Evolutionary conservation across 2,888 invertebrate genomes (phyloP), one percentile per base, ranked within the genome.

Genomic region (Xanthostigma xanthostigma): DNA sequence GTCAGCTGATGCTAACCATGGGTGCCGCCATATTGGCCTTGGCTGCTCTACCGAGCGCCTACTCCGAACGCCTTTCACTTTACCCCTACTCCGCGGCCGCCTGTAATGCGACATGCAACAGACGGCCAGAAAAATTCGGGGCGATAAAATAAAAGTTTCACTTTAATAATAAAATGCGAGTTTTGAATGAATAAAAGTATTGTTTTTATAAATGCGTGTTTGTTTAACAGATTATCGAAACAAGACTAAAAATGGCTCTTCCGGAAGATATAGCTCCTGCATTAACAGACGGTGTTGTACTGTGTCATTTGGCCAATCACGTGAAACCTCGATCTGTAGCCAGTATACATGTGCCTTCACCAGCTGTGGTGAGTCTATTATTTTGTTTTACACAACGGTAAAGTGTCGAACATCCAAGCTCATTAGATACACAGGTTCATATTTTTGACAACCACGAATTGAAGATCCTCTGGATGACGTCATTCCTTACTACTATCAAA

Each of bases 291-390:
- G 94, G 95, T 14, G 93, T 95, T 47, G 89, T 95, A 54, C 72
- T 95, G 52, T 95, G 95, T 64, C 93, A 95, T 70, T 75, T 95
- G 58, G 93, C 92, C 47, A 95, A 95, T 68, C 87, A 90, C 69
- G 87, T 95, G 58, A 78, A 85, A 52, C 91, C 94, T 40, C 76
- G 92, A 57, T 84, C 93, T 45, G 93, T 95, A 49, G 88, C 85
- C 54, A 91, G 90, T 60, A 93, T 95, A 54, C 94, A 94, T 71
- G 94, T 94, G 59, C 94, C 94, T 53, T 91, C 90, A 55, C 85
- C 90, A 44, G 87, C 88, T 57, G 89, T 89, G 78, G 90, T 90
- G 66, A 76, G 78, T 72, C 46, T 44, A 35, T 37, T 46, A 17
- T 17, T 17, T 17, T 17, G 17, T 17, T 17, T 17, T 17, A 17